Evolutionary conservation across 1,140 invertebrate genomes (phyloP).

Genomic region (Aphidius gifuensis): DNA sequence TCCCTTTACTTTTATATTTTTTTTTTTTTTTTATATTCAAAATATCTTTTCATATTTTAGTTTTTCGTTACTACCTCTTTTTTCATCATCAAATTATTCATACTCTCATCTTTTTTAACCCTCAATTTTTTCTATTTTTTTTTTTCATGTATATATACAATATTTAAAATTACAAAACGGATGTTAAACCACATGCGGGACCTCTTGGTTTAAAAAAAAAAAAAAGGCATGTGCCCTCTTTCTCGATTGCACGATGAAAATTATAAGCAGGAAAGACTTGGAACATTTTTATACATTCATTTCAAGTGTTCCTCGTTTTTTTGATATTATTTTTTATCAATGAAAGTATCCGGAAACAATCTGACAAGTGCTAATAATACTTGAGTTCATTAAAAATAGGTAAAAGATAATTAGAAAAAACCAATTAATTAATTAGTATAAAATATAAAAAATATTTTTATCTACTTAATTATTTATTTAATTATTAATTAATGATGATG

Average conservation of each 20-base stretch:
- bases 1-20: slow-evolving; percentile 24
- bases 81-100: not conserved
- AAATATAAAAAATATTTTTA: no score
- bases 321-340: not conserved
- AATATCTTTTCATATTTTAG: slow-evolving; percentile 15
- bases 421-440: no score
- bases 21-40: slow-evolving; percentile 21
- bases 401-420: no score
- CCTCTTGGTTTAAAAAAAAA: slow-evolving; percentile 4
- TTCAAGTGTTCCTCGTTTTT: no score
- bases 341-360: not conserved
- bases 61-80: not conserved
- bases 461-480: no score
- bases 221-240: slow-evolving; percentile 12
- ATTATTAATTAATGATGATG: no score
- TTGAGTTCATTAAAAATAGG: no score
- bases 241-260: slow-evolving; percentile 16
- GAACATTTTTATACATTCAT: no score
- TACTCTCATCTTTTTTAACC: not conserved
- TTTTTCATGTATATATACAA: not conserved
- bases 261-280: slow-evolving; percentile 15
- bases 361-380: not conserved
- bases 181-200: slow-evolving; percentile 17
- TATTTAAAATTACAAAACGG: not conserved
- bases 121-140: not conserved